Evolutionary conservation across 2,113 vertebrate species (phyloP), one percentile per base, ranked within the genome.

Genomic region (Bos indicus): DNA sequence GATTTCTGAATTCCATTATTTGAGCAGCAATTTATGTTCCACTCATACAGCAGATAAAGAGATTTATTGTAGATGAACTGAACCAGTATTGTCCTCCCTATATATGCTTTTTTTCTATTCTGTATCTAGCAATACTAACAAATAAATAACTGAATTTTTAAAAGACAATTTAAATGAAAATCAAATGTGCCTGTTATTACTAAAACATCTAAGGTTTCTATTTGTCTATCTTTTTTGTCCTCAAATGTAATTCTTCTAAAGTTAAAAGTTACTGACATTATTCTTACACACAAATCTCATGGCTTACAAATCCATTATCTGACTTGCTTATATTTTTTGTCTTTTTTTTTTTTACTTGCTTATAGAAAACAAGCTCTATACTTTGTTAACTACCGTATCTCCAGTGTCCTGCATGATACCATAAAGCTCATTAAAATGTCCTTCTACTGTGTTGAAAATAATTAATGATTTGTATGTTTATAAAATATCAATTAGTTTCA

Each of bases 1-100:
- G 60, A 62, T 94, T 71, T 95, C 56, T 88, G 33, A 92, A 94
- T 96, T 94, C 67, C 13, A 3, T 96, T 52, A 59, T 95, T 97
- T 94, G 71, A 88, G 23, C 94, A 51, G 40, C 52, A 83, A 91
- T 64, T 94, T 94, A 54, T 54, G 2, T 91, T 91, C 52, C 48
- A 87, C 13, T 90, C 26, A 43, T 51, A 46, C 4, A 28, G n/a
- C 92, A 78, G 33, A 17, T 21, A 59, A 93, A 93, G 84, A 95
- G 28, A 67, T 87, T 85, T 82, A 56, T 74, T 80, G 46, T 89
- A 36, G 4, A 62, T 93, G n/a, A 88, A 62, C n/a, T 62, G 36
- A 94, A 87, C 30, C 52, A 46, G 25, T 80, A 59, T 74, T 36
- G 40, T 33, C 51, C 36, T 84, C 40, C 60, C 30, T 25, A 81